phyloP scores from a whole-genome alignment of 2,888 invertebrate genomes.

The Agriopis leucophaearia region DNA sequence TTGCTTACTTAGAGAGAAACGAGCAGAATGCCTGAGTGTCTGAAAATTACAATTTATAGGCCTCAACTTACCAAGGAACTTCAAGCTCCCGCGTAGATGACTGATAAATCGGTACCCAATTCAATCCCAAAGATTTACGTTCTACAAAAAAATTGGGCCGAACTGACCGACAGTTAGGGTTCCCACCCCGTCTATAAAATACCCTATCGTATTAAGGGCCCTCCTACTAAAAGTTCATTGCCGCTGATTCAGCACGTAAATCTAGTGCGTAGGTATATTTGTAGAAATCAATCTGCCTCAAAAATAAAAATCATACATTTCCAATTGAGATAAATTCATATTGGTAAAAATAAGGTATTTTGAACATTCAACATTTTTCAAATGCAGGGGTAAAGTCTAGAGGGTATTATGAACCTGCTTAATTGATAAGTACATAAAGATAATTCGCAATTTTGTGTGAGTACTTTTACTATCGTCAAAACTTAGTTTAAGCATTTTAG shows the following conservation, averaged over 20 bases:
- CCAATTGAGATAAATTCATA: background rate
- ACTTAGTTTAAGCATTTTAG: no score
- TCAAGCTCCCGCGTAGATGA: constrained; percentile 20
- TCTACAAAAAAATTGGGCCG: constrained; percentile 28
- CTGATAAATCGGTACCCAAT: constrained; percentile 36
- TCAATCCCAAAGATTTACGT: constrained; percentile 39
- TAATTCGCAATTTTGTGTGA: no score
- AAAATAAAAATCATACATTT: background rate
- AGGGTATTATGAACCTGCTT: no score
- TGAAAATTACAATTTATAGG: constrained; percentile 32
- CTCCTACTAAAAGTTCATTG: constrained; percentile 22
- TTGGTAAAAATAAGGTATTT: background rate
- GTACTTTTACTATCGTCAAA: no score
- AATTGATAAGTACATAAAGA: no score
- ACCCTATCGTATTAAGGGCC: constrained; percentile 27
- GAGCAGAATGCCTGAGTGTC: constrained; percentile 14
- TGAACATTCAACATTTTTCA: background rate
- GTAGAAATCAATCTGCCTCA: background rate
- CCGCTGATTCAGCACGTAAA: constrained; percentile 26
- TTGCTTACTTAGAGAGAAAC: constrained; percentile 9
- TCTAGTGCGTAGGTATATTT: background rate
- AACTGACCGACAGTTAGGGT: constrained; percentile 36
- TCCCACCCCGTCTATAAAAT: constrained; percentile 33
- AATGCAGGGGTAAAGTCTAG: no score
- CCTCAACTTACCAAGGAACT: constrained; percentile 29